These are phyloP conservation scores for Rhingia rostrata DNA, from an alignment of 2,888 invertebrate species.

Conservation along the genomic window DNA sequence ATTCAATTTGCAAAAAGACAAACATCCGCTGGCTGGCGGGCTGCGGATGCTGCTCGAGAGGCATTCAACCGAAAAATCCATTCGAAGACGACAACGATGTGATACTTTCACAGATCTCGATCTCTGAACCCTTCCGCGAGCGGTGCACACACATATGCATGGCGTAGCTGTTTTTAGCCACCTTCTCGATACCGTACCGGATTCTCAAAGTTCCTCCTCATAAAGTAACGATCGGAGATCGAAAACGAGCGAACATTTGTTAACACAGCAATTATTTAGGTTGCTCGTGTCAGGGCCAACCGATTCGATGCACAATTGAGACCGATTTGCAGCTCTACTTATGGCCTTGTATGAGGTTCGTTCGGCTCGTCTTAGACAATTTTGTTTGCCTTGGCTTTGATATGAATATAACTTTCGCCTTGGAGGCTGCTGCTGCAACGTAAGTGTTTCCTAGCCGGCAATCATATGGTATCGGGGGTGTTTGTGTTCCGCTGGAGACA, in stretches of 20 bases:
- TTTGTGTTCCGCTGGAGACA: constrained; percentile 14
- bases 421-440: not conserved
- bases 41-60: constrained; percentile 26
- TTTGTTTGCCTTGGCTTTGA: constrained; percentile 7
- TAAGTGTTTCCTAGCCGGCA: constrained; percentile 23
- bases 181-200: constrained; percentile 50
- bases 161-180: constrained; percentile 30
- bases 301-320: constrained; percentile 71
- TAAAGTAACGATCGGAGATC: constrained; percentile 67
- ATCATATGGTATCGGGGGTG: constrained; percentile 16
- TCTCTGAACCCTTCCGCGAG: constrained; percentile 70
- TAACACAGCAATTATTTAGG: constrained; percentile 74
- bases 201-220: constrained; percentile 61
- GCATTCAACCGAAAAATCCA: constrained; percentile 70
- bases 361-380: not conserved
- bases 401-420: constrained; percentile 63
- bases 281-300: constrained; percentile 73
- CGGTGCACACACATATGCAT: constrained; percentile 1
- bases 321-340: constrained; percentile 68
- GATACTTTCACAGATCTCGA: constrained; percentile 74
- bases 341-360: constrained; percentile 37
- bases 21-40: constrained; percentile 56
- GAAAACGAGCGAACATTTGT: constrained; percentile 71
- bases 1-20: constrained; percentile 70
- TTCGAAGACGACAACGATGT: constrained; percentile 69